phyloP scores from a whole-genome alignment of 2,797 vertebrate species.

The Momotus momota region DNA sequence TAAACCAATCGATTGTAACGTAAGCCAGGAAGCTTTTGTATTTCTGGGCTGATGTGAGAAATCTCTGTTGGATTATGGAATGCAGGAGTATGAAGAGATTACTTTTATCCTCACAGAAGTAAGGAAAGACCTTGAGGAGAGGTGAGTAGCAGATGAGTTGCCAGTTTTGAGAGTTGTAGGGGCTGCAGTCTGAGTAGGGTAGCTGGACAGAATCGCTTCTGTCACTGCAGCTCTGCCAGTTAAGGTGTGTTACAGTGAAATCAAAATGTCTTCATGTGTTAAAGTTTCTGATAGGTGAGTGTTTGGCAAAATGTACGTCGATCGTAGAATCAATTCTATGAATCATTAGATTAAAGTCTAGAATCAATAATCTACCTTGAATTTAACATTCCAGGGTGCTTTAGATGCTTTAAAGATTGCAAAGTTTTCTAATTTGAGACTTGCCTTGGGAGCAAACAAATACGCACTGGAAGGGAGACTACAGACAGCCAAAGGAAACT shows the following conservation, averaged over 20 bases:
- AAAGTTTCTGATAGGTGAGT: not conserved
- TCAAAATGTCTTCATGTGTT: not conserved
- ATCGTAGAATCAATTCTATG: too few relatives aligned
- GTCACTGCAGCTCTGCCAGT: not conserved
- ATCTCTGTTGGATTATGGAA: not conserved
- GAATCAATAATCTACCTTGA: not conserved
- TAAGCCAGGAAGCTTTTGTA: not conserved
- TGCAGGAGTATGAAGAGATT: not conserved
- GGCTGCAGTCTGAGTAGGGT: not conserved
- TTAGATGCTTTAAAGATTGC: not conserved
- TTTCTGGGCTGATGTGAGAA: not conserved
- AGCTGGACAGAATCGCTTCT: not conserved
- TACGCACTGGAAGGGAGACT: not conserved
- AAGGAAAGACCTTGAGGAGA: not conserved
- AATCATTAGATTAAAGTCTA: too few relatives aligned
- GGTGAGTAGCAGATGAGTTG: not conserved
- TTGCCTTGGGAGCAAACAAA: not conserved
- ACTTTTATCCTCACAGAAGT: not conserved
- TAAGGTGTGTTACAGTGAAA: not conserved
- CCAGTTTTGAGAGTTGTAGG: not conserved
- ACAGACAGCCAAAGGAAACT: not conserved
- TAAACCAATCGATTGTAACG: not conserved
- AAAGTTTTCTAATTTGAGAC: not conserved
- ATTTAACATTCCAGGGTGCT: not conserved
- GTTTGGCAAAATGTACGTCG: not conserved